Conservation (phyloP, 2,113 vertebrate genomes). For the Eurypyga helias region DNA sequence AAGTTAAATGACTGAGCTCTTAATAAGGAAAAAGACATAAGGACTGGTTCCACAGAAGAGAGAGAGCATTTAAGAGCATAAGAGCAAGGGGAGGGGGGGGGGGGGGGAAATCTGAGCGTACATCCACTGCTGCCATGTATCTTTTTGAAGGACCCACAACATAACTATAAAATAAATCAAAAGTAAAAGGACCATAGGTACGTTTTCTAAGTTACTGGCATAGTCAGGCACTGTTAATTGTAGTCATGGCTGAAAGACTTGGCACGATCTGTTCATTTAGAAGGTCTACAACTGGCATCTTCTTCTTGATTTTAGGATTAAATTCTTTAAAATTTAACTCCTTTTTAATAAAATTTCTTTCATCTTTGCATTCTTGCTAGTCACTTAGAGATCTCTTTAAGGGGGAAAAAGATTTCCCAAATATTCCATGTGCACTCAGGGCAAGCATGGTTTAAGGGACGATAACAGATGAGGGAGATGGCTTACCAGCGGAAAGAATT, state of each 20-base stretch:
- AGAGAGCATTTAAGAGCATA: not conserved
- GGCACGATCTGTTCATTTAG: not conserved
- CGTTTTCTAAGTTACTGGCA: not conserved
- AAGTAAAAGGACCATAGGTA: no score
- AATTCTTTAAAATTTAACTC: not conserved
- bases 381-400: not conserved
- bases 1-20: not conserved
- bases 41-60: not conserved
- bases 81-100: no score
- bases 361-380: not conserved
- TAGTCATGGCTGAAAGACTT: not conserved
- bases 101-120: not conserved
- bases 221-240: not conserved
- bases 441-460: not conserved
- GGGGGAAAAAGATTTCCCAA: not conserved
- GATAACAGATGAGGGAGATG: not conserved
- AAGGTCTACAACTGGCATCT: not conserved
- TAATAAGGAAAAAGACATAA: not conserved
- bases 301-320: not conserved
- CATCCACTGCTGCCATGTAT: no score
- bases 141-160: not conserved
- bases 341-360: not conserved
- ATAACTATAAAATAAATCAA: not conserved
- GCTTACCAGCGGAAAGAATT: not conserved
- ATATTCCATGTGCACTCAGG: not conserved